phyloP scores from a whole-genome alignment of 2,888 invertebrate genomes.

The Sinohyriopsis cumingii region DNA sequence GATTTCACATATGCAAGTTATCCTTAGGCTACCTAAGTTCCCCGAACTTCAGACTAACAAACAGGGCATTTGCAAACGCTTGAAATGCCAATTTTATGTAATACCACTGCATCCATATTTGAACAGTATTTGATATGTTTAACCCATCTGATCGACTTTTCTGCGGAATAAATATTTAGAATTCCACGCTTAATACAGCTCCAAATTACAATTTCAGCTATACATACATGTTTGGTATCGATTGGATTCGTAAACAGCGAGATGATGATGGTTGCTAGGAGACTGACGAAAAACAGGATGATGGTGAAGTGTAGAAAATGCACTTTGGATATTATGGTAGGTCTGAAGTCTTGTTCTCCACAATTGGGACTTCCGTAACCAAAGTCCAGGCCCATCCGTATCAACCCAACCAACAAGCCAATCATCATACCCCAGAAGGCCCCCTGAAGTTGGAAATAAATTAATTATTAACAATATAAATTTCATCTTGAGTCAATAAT shows the following conservation, averaged over 20 bases:
- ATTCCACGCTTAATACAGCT: neutral
- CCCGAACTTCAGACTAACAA: too few species aligned
- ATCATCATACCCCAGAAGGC: conserved; percentile 74
- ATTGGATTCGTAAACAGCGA: conserved; percentile 46
- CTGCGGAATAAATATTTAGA: neutral
- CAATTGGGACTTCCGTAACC: conserved; percentile 71
- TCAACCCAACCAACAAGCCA: conserved; percentile 71
- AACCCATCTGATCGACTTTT: neutral
- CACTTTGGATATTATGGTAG: conserved; percentile 66
- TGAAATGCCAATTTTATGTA: too few species aligned
- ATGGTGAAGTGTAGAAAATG: conserved; percentile 75
- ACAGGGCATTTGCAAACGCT: too few species aligned
- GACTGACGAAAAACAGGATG: conserved; percentile 71
- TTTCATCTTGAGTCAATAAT: too few species aligned
- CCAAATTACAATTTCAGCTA: neutral
- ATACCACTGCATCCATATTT: too few species aligned
- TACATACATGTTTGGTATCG: conserved; percentile 49
- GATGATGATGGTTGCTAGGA: conserved; percentile 49
- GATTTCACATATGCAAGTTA: too few species aligned
- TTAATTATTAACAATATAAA: too few species aligned
- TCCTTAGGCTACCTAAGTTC: too few species aligned
- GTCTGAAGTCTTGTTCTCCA: conserved; percentile 71
- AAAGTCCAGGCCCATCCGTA: conserved; percentile 73
- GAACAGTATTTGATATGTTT: neutral
- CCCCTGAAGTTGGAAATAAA: conserved; percentile 57